Evolutionary conservation across 2,888 invertebrate genomes (phyloP), one percentile per base, ranked within the genome.

Genomic region (Patella depressa): DNA sequence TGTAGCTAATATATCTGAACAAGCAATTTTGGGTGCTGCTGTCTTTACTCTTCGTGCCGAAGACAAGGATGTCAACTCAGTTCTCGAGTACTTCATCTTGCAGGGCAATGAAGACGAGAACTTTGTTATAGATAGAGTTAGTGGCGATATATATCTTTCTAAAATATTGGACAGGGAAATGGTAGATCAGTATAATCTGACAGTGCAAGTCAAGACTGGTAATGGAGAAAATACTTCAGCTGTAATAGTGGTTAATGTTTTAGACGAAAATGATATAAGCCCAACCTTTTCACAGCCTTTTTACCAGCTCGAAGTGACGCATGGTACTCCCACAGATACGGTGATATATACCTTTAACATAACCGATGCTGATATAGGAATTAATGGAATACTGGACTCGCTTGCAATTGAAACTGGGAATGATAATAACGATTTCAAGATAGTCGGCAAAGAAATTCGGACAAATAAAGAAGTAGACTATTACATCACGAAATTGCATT

Each of bases 261-360:
- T 96, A 88, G 98, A 98, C 91, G 95, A 96, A 71, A 98, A 98
- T 92, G 98, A 88, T 70, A 84, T 85, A 65, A 76, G 79, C 9
- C 87, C 88, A 96, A 91, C 96, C 95, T 98, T 98, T 90, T 95
- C 95, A 53, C 93, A 96, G 90, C 82, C 82, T 17, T 81, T 87
- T 14, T 90, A 89, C 77, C 80, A 81, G 34, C 96, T 96, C 65
- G 95, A 96, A 88, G 94, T 97, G n/a, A 94, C 96, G 7, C 98
- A 98, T 92, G 97, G 97, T 91, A 94, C 97, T 94, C 95, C 53
- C 94, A 98, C 17, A 95, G 93, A 54, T 95, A 95, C 0, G 94
- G 94, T 53, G 98, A 95, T 97, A 1, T 96, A 96, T 0, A 94
- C 95, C 34, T 94, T 98, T 17, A 95, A 93, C 53, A 95, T 95